Evolutionary conservation across 2,113 vertebrate species (phyloP), one percentile per base, ranked within the genome.

Genomic region (Thryonomys swinderianus): DNA sequence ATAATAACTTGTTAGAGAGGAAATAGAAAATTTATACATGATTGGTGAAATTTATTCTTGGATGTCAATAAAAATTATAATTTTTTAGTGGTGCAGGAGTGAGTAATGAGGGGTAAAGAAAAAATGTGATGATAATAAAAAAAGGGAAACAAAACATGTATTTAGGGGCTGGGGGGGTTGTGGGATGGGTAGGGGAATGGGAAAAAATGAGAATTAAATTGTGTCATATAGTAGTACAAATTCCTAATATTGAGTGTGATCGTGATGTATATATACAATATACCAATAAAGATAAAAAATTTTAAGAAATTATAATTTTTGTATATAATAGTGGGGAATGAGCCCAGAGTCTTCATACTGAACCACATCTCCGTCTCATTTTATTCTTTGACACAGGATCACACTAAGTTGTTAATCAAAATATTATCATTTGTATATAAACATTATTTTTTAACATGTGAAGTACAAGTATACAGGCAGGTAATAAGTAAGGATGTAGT

Each of bases 11-110:
- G 62, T 64, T 64, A 69, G 2, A n/a, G 20, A 20, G 71, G 37
- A 51, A 79, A 90, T 40, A 73, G 85, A 76, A 94, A 93, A 90
- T 14, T 64, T 34, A 78, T 78, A 69, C 7, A 55, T 82, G 57
- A 74, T n/a, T 5, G 51, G 13, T 93, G 13, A 93, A 79, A 91
- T 66, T n/a, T 3, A 45, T 76, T 81, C 42, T 69, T 27, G 13
- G 57, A 32, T 5, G 10, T 12, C n/a, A 45, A 53, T 10, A 51
- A 51, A 78, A 40, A 62, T 80, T 51, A 34, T 20, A 17, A 51
- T 32, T 51, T 78, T 18, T 78, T 51, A 51, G 5, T 51, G 48
- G 48, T 51, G n/a, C n/a, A n/a, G n/a, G n/a, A n/a, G n/a, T n/a
- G n/a, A n/a, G n/a, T n/a, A n/a, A n/a, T n/a, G n/a, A n/a, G n/a